Conservation (phyloP, 2,888 invertebrate genomes). For the Iselma pallidipennis region DNA sequence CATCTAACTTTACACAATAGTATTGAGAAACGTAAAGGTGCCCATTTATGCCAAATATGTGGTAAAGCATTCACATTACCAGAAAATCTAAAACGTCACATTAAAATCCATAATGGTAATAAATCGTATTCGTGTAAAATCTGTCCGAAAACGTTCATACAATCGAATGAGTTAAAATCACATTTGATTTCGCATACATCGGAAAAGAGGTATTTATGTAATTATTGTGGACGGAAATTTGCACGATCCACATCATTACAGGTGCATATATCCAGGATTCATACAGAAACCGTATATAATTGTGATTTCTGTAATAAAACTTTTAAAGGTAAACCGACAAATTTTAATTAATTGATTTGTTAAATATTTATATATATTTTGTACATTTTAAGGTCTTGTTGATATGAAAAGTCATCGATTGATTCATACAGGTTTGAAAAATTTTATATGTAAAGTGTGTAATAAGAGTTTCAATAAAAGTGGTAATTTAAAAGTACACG, state of each 20-base stretch:
- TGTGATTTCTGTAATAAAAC: conserved; percentile 9
- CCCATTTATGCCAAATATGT: conserved; percentile 25
- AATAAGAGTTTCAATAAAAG: conserved; percentile 14
- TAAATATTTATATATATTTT: not conserved
- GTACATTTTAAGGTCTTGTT: conserved; percentile 8
- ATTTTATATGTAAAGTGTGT: conserved; percentile 17
- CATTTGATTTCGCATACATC: conserved; percentile 13
- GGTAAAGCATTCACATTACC: conserved; percentile 24
- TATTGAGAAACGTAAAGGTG: conserved; percentile 21
- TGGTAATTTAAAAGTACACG: conserved; percentile 21
- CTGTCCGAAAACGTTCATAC: conserved; percentile 18
- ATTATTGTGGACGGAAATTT: conserved; percentile 13
- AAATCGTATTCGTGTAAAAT: conserved; percentile 14
- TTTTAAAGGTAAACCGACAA: conserved; percentile 5
- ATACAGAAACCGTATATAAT: not conserved
- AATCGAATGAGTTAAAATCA: conserved; percentile 23
- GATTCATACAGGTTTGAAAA: conserved; percentile 11
- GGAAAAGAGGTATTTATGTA: conserved; percentile 14
- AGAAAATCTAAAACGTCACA: conserved; percentile 20
- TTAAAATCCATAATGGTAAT: conserved; percentile 18
- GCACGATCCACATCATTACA: conserved; percentile 4
- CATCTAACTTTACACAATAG: conserved; percentile 17
- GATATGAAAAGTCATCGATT: conserved; percentile 13
- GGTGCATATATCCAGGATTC: conserved; percentile 10
- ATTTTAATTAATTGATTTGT: not conserved